Evolutionary conservation across 2,113 vertebrate genomes (phyloP), one percentile per base, ranked within the genome.

Genomic region (Mungos mungo): DNA sequence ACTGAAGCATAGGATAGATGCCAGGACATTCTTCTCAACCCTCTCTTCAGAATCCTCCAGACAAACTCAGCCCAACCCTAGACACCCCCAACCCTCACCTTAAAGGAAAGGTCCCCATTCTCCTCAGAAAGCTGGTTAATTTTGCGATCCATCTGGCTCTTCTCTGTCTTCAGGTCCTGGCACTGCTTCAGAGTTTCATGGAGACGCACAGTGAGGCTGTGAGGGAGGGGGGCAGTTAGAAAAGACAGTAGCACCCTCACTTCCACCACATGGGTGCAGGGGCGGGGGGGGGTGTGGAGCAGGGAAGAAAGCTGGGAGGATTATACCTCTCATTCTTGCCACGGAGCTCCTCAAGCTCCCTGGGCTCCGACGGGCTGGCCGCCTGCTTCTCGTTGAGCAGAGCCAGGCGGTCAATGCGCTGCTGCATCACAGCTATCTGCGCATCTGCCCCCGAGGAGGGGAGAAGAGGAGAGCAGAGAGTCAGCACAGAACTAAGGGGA

Each of bases 111-210:
- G 0, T 98, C 98, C 3, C 99, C 99, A 2, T 99, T 99, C 97
- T 99, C 99, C 33, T 99, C 99, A 0, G 99, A 98, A 38, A 99
- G 99, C 66, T 99, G 98, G 93, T 97, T 99, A 84, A 99, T 99
- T 93, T 99, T 99, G n/a, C 99, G 98, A 86, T 99, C 99, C 99
- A 99, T 99, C 82, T 99, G 99, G 47, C 98, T 97, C 47, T 99
- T 98, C 82, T 99, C 99, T 0, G 98, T 99, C 97, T 99, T 99
- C 71, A 99, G 96, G 83, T 99, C 99, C 95, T 99, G 99, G 93
- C 99, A 99, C 92, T 99, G 98, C 96, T 98, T 99, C 35, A 99
- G 95, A 1, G 99, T 98, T 82, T 99, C 99, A 0, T 99, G 98
- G 79, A 99, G 92, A 31, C 99, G 99, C n/a, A 97, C 33, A 63